Percentiles rank a stretch among this genome's conserved stretches.
These are phyloP conservation scores for Meloidogyne floridensis DNA, from an alignment of 1,140 invertebrate species.

Conservation along the genomic window DNA sequence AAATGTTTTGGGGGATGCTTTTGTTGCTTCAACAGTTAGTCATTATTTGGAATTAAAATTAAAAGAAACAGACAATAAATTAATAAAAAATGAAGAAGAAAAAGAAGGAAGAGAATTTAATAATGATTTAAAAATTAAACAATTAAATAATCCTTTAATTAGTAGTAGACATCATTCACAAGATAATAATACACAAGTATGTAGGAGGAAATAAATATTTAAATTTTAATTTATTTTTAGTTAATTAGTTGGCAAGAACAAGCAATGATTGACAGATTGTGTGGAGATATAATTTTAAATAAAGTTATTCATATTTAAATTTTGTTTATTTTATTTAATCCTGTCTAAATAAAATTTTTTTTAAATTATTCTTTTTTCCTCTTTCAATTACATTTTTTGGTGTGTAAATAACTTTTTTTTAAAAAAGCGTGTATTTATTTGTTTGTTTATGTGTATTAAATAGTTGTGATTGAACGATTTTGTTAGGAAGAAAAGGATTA, in stretches of 20 bases:
- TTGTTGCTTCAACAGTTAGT: slow-evolving; percentile 87
- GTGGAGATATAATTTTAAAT: slow-evolving; percentile 33
- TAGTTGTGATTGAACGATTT: no score
- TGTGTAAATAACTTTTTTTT: no score
- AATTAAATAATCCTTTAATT: background rate
- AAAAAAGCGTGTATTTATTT: no score
- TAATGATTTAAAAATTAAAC: background rate
- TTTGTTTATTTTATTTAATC: background rate
- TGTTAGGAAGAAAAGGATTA: no score
- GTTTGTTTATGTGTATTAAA: no score
- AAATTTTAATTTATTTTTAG: slow-evolving; percentile 21
- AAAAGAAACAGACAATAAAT: slow-evolving; percentile 46
- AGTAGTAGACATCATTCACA: slow-evolving; percentile 19
- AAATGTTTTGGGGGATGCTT: slow-evolving; percentile 90
- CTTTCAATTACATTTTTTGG: no score
- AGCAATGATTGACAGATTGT: slow-evolving; percentile 41
- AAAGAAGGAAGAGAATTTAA: background rate
- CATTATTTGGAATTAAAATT: slow-evolving; percentile 67
- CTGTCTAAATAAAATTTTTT: background rate
- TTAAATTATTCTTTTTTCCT: background rate
- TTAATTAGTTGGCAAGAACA: slow-evolving; percentile 45
- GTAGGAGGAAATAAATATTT: background rate
- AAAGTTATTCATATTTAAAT: slow-evolving; percentile 43
- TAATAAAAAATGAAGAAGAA: slow-evolving; percentile 1
- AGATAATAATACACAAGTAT: background rate